Base-by-base conservation (phyloP, 2,113 vertebrate species). In the Amblyopsis rosae region DNA sequence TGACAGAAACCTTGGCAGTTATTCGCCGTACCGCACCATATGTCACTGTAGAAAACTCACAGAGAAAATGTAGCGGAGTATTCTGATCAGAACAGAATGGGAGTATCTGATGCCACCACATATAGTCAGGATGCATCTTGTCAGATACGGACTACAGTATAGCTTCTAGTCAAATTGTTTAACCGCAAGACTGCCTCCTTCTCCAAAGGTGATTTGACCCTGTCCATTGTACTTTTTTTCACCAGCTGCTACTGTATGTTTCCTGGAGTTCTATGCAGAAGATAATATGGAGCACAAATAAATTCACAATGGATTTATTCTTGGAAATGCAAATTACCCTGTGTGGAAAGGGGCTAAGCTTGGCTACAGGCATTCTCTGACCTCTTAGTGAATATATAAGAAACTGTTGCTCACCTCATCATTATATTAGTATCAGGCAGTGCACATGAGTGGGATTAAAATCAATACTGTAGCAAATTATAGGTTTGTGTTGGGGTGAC, bases 251-350 rank as follows among this genome's bases (percentile, higher is more conserved):
- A 26, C 26, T 26, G 26, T 26, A 72, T 78, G 78, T 72, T 67
- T 74, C 76, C 80, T 76, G 83, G 75, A 73, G 84, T 80, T 80
- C 73, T 81, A 56, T 77, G 72, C 84, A 75, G 62, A 61, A 80
- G 86, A 89, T 79, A 77, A 84, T 76, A 73, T 60, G 55, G 64
- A 72, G 76, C 65, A 64, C 82, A 59, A 67, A 65, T 70, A 59
- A 59, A 35, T 62, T 53, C 47, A 79, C 70, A 79, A 69, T 73
- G 71, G 70, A 69, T 83, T 76, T 87, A 88, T 88, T 87, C 77
- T 84, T 63, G 64, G 85, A 87, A 75, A 75, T 87, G 82, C 67
- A 80, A 81, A 86, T 84, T 83, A 67, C 47, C 59, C 62, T 53
- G 58, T 46, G 51, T 64, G 69, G 70, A 74, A 66, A 58, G 59